Percentiles rank a stretch among this genome's conserved stretches.
These are phyloP conservation scores for Nyctalus aviator DNA, from an alignment of 2,797 vertebrate species.

Conservation along the genomic window DNA sequence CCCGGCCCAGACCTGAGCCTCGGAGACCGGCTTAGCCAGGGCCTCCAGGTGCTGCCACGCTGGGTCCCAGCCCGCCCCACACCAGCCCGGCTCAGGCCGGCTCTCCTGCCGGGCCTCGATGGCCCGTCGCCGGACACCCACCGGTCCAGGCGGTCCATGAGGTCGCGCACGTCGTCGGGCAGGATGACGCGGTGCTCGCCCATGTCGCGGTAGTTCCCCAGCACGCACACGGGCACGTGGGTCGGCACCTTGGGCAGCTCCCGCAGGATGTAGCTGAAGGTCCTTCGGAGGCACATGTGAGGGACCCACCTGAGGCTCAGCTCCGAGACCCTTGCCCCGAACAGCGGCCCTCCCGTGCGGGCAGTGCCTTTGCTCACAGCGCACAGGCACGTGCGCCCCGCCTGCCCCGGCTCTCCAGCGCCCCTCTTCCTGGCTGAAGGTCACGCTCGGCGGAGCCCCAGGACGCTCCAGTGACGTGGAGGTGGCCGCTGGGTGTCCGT, in stretches of 20 bases:
- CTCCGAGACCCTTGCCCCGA: accelerated
- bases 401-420: too few relatives aligned
- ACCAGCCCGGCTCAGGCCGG: background rate
- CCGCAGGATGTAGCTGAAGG: conserved; percentile 96
- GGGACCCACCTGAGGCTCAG: background rate
- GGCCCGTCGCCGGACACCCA: conserved; percentile 68
- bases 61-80: background rate
- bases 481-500: background rate
- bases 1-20: background rate
- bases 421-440: background rate
- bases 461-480: accelerated
- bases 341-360: too few relatives aligned
- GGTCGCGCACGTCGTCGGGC: conserved; percentile 94
- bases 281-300: conserved; percentile 88
- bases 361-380: too few relatives aligned
- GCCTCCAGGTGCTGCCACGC: accelerated
- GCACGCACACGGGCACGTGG: conserved; percentile 96
- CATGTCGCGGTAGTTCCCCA: conserved; percentile 99
- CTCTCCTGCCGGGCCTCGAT: background rate
- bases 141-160: conserved; percentile 95
- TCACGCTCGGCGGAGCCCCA: too few relatives aligned
- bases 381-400: too few relatives aligned
- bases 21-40: accelerated
- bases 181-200: conserved; percentile 97
- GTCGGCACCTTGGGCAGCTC: conserved; percentile 98